Base-by-base conservation (phyloP, 2,113 vertebrate species). In the Semicossyphus pulcher region DNA sequence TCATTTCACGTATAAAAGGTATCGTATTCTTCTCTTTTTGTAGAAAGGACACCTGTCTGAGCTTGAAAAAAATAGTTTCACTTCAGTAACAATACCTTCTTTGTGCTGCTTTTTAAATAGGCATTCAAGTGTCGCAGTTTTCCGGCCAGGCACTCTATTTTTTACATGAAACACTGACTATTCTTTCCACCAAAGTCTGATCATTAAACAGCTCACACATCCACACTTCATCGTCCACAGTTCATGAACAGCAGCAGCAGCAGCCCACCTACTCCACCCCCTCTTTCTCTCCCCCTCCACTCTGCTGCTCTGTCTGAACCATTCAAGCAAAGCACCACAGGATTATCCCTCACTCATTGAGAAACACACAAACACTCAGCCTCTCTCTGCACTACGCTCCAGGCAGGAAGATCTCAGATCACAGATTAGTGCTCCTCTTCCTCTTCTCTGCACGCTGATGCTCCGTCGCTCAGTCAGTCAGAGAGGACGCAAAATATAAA, bases 261-360 rank as follows among this genome's bases (percentile, higher is more conserved):
- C 42, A 41, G 18, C 53, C 45, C 41, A 14, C 15, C 66, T 14
- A 5, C 60, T 65, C 65, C 21, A 32, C 3, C 70, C 65, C 48
- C 51, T 23, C 42, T 37, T 21, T 6, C 45, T 29, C 15, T 32
- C 11, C 51, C 71, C 37, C 69, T 75, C 39, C 54, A 41, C n/a
- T 41, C 67, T 32, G 26, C 64, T 56, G 52, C 70, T 76, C 77
- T 47, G 57, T 86, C 82, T 85, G 80, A 88, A 76, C 80, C 77
- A 65, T 76, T 90, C 74, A 78, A 84, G 80, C 80, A 85, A 47
- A 82, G 65, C 80, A 83, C 78, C 78, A 69, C 72, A 61, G 78
- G 87, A 89, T 90, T 81, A 80, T 71, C 69, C 8, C 60, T 57
- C 66, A 51, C 63, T 78, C 71, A 57, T 61, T 72, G 62, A 79